phyloP scores from a whole-genome alignment of 2,888 invertebrate species.

The Bedellia somnulentella region DNA sequence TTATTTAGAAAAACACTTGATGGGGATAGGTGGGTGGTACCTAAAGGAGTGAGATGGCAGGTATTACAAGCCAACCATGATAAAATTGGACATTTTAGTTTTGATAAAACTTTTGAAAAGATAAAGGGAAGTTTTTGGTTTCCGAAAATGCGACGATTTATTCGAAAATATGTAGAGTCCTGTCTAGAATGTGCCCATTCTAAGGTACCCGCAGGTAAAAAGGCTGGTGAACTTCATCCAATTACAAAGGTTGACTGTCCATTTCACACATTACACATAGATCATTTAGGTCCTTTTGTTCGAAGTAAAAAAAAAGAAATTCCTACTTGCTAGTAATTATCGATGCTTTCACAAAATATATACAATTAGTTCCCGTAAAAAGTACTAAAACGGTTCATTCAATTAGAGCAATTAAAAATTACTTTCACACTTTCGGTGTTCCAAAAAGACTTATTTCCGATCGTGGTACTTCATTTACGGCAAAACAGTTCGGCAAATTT shows the following conservation, averaged over 20 bases:
- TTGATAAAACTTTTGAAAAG: conserved; percentile 12
- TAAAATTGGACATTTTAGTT: conserved; percentile 11
- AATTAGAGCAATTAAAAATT: conserved; percentile 5
- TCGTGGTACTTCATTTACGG: conserved; percentile 8
- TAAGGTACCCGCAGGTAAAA: conserved; percentile 3
- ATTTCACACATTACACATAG: conserved; percentile 3
- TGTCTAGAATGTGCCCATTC: conserved; percentile 3
- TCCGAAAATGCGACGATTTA: conserved; percentile 1
- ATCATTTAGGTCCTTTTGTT: conserved; percentile 9
- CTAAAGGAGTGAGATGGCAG: conserved; percentile 11
- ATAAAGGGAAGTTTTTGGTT: conserved; percentile 12
- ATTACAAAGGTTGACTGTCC: conserved; percentile 2
- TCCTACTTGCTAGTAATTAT: conserved; percentile 7
- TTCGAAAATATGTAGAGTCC: too few species aligned
- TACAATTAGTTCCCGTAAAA: conserved; percentile 1
- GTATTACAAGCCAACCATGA: conserved; percentile 11
- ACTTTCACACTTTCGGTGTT: conserved; percentile 7
- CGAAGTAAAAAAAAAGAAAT: conserved; percentile 7
- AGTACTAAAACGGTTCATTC: conserved; percentile 7
- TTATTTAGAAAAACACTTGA: conserved; percentile 1
- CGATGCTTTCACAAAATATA: conserved; percentile 8
- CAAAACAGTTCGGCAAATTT: conserved; percentile 5
- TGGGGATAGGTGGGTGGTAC: conserved; percentile 11
- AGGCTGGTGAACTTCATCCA: conserved; percentile 2
- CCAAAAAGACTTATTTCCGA: conserved; percentile 8